Evolutionary conservation across 1,140 invertebrate species (phyloP).

Genomic region (Sinonovacula constricta): DNA sequence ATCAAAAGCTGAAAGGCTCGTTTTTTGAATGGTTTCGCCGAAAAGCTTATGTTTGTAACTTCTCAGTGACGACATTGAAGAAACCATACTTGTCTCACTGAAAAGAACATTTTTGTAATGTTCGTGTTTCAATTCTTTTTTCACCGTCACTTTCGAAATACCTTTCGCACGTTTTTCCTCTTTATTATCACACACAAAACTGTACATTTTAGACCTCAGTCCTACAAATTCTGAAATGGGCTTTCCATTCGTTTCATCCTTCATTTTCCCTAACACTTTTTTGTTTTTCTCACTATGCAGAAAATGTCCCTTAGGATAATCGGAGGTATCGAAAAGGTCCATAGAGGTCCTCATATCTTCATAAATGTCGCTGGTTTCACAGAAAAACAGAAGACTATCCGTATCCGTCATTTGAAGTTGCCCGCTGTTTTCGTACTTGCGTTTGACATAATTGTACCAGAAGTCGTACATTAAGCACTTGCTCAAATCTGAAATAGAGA

Average conservation of each 20-base stretch:
- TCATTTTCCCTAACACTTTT: slow-evolving; percentile 80
- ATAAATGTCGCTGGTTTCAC: slow-evolving; percentile 76
- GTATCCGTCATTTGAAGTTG: slow-evolving; percentile 76
- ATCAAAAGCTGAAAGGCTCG: slow-evolving; percentile 1
- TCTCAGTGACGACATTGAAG: neutral
- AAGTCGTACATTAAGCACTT: slow-evolving; percentile 66
- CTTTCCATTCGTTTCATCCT: slow-evolving; percentile 78
- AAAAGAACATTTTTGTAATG: slow-evolving; percentile 28
- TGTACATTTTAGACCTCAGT: slow-evolving; percentile 26
- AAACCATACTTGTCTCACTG: neutral
- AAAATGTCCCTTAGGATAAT: slow-evolving; percentile 51
- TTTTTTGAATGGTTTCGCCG: slow-evolving; percentile 14
- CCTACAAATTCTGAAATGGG: slow-evolving; percentile 18
- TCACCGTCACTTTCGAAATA: slow-evolving; percentile 7
- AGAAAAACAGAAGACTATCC: slow-evolving; percentile 75
- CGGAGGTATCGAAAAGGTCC: slow-evolving; percentile 43
- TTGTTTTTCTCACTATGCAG: slow-evolving; percentile 70
- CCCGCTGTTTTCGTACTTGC: slow-evolving; percentile 62
- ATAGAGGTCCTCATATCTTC: slow-evolving; percentile 65
- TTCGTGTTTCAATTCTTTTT: slow-evolving; percentile 8
- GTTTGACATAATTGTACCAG: slow-evolving; percentile 62
- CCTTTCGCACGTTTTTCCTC: slow-evolving; percentile 58
- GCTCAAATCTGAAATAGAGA: slow-evolving; percentile 5
- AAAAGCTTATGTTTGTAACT: slow-evolving; percentile 21
- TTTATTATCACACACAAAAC: slow-evolving; percentile 35